phyloP scores from a whole-genome alignment of 1,140 invertebrate genomes.

The Formica selysi region DNA sequence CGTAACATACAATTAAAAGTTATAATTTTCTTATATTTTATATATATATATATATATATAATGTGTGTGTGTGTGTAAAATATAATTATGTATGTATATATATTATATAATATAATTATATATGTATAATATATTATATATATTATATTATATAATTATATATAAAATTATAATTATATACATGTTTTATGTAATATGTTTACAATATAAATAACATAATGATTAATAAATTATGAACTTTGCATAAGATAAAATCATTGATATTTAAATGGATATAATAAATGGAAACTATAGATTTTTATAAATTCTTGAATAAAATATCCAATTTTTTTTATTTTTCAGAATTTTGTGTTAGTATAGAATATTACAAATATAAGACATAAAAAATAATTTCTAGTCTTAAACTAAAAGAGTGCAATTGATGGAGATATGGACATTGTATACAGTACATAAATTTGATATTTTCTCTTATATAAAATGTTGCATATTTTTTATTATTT shows the following conservation, averaged over 20 bases:
- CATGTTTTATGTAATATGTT: too few relatives aligned
- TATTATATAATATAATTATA: too few relatives aligned
- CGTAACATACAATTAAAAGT: background rate
- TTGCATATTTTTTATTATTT: background rate
- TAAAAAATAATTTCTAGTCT: conserved; percentile 7
- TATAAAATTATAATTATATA: background rate
- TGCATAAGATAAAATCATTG: background rate
- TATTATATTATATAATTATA: background rate
- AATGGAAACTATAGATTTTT: background rate
- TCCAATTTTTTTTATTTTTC: conserved; percentile 5
- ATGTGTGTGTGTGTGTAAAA: too few relatives aligned
- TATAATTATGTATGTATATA: too few relatives aligned
- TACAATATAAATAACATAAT: conserved; percentile 19
- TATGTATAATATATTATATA: too few relatives aligned
- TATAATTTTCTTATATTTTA: background rate
- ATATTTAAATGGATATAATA: background rate
- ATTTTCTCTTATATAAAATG: conserved; percentile 43
- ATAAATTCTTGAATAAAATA: conserved; percentile 13
- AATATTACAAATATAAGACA: background rate
- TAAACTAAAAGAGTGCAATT: background rate
- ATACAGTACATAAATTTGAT: background rate
- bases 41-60: background rate
- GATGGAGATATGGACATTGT: background rate
- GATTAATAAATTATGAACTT: background rate
- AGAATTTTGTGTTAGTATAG: background rate